Conservation (phyloP, 2,888 invertebrate species). For the Hybos culiciformis region DNA sequence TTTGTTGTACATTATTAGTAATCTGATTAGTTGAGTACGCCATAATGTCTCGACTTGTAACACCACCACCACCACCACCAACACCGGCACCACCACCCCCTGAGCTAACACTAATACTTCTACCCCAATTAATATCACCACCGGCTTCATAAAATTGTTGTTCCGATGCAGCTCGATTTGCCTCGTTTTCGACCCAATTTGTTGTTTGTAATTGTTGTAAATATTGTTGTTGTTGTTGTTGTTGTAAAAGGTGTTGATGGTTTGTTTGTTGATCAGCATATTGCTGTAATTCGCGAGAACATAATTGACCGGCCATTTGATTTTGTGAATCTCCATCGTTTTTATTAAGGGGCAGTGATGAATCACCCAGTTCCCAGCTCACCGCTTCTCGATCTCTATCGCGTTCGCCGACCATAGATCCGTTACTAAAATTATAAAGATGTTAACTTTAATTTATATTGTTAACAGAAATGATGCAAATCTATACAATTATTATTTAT, state of each 20-base stretch:
- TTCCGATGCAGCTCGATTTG: constrained; percentile 28
- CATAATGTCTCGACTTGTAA: constrained; percentile 17
- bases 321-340: constrained; percentile 37
- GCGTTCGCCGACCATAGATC: constrained; percentile 39
- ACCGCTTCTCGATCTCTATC: constrained; percentile 39
- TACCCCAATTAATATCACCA: constrained; percentile 32
- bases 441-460: neutral
- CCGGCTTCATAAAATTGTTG: constrained; percentile 33
- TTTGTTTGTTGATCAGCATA: constrained; percentile 34
- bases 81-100: constrained; percentile 21
- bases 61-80: constrained; percentile 17
- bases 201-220: constrained; percentile 22
- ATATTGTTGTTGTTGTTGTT: constrained; percentile 18
- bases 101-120: constrained; percentile 25
- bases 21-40: too few species aligned
- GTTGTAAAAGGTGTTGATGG: constrained; percentile 17
- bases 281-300: too few species aligned
- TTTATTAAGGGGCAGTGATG: constrained; percentile 39
- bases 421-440: constrained; percentile 20
- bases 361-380: constrained; percentile 39
- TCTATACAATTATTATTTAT: neutral
- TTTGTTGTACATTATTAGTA: constrained; percentile 10
- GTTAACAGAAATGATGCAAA: neutral
- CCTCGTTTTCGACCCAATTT: constrained; percentile 28
- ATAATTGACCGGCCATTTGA: constrained; percentile 36